A percentile compares a stretch with the other conserved stretches of the same genome.
Conservation (phyloP, 1,140 invertebrate species). For the Maconellicoccus hirsutus region DNA sequence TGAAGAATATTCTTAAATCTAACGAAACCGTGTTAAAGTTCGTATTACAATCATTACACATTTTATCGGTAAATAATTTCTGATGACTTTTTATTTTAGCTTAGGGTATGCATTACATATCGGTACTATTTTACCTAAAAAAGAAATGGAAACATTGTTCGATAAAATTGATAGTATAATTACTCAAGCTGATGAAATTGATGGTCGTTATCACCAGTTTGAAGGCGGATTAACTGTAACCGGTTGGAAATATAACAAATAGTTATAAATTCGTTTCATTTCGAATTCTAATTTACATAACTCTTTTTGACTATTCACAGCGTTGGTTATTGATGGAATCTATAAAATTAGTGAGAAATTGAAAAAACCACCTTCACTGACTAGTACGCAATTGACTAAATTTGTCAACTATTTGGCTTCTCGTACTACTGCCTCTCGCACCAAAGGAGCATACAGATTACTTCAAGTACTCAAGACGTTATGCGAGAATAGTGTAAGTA, state of each 20-base stretch:
- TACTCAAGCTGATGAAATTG: constrained; percentile 83
- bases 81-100: constrained; percentile 8
- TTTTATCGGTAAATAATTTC: not conserved
- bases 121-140: not conserved
- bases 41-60: not conserved
- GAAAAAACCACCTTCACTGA: constrained; percentile 58
- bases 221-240: constrained; percentile 64
- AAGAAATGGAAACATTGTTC: not conserved
- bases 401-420: constrained; percentile 84
- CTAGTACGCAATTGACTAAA: constrained; percentile 69
- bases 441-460: constrained; percentile 66
- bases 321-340: constrained; percentile 57
- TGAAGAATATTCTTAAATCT: not conserved
- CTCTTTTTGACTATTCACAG: constrained; percentile 36
- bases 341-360: constrained; percentile 54
- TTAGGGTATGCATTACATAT: not conserved
- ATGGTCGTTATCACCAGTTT: constrained; percentile 77
- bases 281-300: not conserved
- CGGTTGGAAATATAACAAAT: constrained; percentile 28
- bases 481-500: constrained; percentile 47
- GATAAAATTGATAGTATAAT: constrained; percentile 5
- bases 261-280: not conserved
- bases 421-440: constrained; percentile 74
- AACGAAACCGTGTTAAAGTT: constrained; percentile 1
- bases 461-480: constrained; percentile 64